Evolutionary conservation across 2,113 vertebrate genomes (phyloP).

Genomic region (Ptyas mucosa): DNA sequence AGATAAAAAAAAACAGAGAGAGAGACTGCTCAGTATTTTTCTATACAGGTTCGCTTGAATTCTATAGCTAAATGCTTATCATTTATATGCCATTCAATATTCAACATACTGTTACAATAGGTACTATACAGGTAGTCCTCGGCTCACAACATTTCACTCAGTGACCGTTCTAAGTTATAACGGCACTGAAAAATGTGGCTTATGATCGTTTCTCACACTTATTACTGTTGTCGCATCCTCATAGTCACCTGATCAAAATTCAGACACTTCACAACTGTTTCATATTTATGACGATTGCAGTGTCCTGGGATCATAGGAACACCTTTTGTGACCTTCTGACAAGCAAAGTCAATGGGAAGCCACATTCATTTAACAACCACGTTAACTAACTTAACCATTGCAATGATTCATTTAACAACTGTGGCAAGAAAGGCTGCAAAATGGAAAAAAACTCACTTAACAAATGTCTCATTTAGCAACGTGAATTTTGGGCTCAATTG

Average conservation of each 20-base stretch:
- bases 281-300: background rate
- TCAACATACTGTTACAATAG: background rate
- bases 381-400: background rate
- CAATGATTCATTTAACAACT: constrained; percentile 10
- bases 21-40: constrained; percentile 27
- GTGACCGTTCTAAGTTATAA: background rate
- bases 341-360: background rate
- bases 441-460: background rate
- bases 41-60: constrained; percentile 6
- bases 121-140: background rate
- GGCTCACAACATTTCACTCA: background rate
- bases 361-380: background rate
- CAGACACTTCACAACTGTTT: background rate
- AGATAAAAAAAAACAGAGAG: constrained; percentile 24
- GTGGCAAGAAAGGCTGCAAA: background rate
- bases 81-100: constrained; percentile 32
- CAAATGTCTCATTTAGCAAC: background rate
- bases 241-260: background rate
- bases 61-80: constrained; percentile 29
- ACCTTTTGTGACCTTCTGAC: background rate
- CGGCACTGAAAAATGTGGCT: background rate
- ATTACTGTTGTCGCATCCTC: background rate
- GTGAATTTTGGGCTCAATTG: background rate
- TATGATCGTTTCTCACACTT: background rate
- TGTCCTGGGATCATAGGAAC: background rate